A percentile compares a stretch with the other conserved stretches of the same genome.
phyloP scores from a whole-genome alignment of 2,888 invertebrate species.

The Romanomermis culicivorax region DNA sequence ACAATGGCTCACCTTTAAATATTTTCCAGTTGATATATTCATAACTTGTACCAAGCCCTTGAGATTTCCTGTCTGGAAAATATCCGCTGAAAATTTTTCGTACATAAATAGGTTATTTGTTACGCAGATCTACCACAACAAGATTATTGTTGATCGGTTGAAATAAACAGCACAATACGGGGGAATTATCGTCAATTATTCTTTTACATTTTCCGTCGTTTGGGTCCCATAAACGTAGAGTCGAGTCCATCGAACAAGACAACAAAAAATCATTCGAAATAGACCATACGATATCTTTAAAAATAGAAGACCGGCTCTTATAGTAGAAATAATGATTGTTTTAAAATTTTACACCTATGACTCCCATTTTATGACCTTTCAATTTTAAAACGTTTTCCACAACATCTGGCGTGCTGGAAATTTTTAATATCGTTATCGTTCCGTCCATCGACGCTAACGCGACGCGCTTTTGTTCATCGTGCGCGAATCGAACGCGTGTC shows the following conservation, averaged over 20 bases:
- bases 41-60: conserved; percentile 52
- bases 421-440: conserved; percentile 49
- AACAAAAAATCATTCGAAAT: conserved; percentile 59
- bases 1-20: conserved; percentile 34
- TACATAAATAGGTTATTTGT: too few relatives aligned
- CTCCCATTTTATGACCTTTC: conserved; percentile 51
- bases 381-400: conserved; percentile 49
- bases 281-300: conserved; percentile 57
- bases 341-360: conserved; percentile 39
- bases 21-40: conserved; percentile 64
- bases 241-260: conserved; percentile 51
- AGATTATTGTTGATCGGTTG: conserved; percentile 66
- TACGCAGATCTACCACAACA: conserved; percentile 50
- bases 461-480: conserved; percentile 55
- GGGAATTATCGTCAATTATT: conserved; percentile 40
- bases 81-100: background rate
- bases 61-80: conserved; percentile 44
- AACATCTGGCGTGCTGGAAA: conserved; percentile 31
- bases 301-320: conserved; percentile 11
- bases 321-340: background rate
- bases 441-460: conserved; percentile 60
- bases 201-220: conserved; percentile 38
- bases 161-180: conserved; percentile 49
- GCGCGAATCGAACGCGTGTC: conserved; percentile 40
- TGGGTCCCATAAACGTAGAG: conserved; percentile 50